These are phyloP conservation scores for Ditylenchus dipsaci DNA, from an alignment of 1,140 invertebrate species.

Conservation along the genomic window DNA sequence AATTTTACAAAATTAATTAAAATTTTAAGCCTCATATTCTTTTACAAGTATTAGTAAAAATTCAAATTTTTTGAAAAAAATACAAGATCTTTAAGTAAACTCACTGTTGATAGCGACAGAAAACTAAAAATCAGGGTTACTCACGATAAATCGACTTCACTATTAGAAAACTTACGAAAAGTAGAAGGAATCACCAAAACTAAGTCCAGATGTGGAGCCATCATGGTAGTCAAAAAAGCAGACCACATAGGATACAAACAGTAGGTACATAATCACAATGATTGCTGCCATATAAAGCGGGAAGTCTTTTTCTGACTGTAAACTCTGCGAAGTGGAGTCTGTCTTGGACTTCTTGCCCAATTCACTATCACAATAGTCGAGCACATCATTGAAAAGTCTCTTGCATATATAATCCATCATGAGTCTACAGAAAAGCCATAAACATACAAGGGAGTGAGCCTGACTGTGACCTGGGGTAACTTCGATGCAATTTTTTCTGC, in stretches of 20 bases:
- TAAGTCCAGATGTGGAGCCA: slow-evolving; percentile 5
- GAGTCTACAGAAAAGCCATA: too few species aligned
- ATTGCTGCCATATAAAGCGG: slow-evolving; percentile 24
- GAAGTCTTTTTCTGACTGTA: slow-evolving; percentile 3
- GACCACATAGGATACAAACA: slow-evolving; percentile 22
- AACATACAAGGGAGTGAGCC: too few species aligned
- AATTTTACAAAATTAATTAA: too few species aligned
- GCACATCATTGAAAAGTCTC: too few species aligned
- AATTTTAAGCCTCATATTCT: too few species aligned
- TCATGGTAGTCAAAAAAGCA: slow-evolving; percentile 25
- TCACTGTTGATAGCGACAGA: slow-evolving; percentile 11
- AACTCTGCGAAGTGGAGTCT: too few species aligned
- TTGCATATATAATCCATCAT: too few species aligned
- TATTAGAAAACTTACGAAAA: slow-evolving; percentile 20
- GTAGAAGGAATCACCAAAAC: slow-evolving; percentile 29
- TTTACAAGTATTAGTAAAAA: not conserved
- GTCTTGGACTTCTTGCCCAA: too few species aligned
- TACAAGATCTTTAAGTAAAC: not conserved
- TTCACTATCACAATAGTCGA: too few species aligned
- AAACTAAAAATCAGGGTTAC: not conserved
- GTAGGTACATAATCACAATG: slow-evolving; percentile 28
- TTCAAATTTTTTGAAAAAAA: not conserved
- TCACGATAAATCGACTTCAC: not conserved
- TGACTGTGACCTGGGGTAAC: too few species aligned
- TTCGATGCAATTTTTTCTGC: too few species aligned